Base-by-base conservation (phyloP, 2,113 vertebrate species). In the Glaucidium brasilianum region DNA sequence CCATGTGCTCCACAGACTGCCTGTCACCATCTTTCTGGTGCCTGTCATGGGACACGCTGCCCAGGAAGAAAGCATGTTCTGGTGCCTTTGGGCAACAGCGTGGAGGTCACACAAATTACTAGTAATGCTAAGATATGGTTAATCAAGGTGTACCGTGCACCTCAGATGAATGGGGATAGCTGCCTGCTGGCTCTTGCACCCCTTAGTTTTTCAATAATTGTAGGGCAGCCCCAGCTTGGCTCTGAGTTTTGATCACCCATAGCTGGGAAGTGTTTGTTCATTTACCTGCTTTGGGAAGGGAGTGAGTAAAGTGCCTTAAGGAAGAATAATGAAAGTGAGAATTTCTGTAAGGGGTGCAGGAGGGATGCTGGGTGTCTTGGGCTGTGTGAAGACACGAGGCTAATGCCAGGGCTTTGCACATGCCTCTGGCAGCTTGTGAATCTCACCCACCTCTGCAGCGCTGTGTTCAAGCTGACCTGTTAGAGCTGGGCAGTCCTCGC, bases 81-180 rank as follows among this genome's bases (percentile, higher is more conserved):
- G 29, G 32, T 49, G 50, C 34, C 29, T 59, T 35, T 45, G 45
- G 35, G 8, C 14, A 49, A 15, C 32, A 53, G 21, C 11, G 4
- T 26, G 32, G 35, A 67, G 45, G 18, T 16, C 5, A 22, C 25
- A 10, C 2, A 37, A 27, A 11, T 23, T 19, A 5, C 8, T 8
- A 66, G 29, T 63, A 29, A n/a, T 6, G 6, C 32, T 37, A 13
- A 11, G 29, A 9, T 55, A 22, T 2, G 20, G 58, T 45, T 55
- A 34, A 47, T 29, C 34, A 11, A 8, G 0, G 7, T 5, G 18
- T 32, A 12, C 32, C 34, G 23, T 50, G 58, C 10, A 20, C 47
- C 43, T 60, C 53, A 7, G n/a, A 12, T 29, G 15, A 4, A 20
- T 1, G 8, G 0, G 10, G n/a, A 18, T 26, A 49, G 35, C 34